Conservation (phyloP, 2,113 vertebrate genomes). For the Scophthalmus maximus region DNA sequence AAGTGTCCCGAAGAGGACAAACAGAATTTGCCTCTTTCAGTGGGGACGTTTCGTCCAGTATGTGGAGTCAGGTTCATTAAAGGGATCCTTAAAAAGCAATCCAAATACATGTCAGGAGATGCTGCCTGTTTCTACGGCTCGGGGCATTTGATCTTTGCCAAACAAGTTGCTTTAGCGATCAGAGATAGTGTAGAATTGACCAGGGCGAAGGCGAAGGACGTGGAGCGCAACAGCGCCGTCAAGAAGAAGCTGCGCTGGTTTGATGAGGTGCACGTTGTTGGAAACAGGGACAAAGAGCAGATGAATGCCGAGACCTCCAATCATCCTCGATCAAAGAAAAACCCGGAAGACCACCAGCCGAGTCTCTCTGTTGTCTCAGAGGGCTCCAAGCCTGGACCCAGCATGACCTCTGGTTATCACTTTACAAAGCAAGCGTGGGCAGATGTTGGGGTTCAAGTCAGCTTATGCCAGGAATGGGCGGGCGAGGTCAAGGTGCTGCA, state of each 20-base stretch:
- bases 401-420: constrained; percentile 63
- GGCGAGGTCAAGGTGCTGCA: constrained; percentile 73
- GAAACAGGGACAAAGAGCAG: constrained; percentile 41
- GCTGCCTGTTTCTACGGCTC: constrained; percentile 60
- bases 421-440: constrained; percentile 87
- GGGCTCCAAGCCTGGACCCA: constrained; percentile 63
- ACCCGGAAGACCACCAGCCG: constrained; percentile 66
- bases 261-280: constrained; percentile 81
- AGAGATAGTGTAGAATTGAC: constrained; percentile 91
- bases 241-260: constrained; percentile 90
- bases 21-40: constrained; percentile 32
- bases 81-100: constrained; percentile 91
- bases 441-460: constrained; percentile 80
- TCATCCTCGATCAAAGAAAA: constrained; percentile 37
- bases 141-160: constrained; percentile 74
- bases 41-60: constrained; percentile 40
- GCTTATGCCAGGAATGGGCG: constrained; percentile 39
- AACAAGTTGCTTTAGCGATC: constrained; percentile 78
- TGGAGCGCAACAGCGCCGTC: constrained; percentile 59
- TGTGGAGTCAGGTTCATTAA: constrained; percentile 78
- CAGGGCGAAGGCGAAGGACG: constrained; percentile 79
- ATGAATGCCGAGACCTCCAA: constrained; percentile 35
- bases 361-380: constrained; percentile 59
- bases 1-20: constrained; percentile 35
- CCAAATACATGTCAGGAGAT: constrained; percentile 75